Evolutionary conservation across 1,140 invertebrate genomes (phyloP).

Genomic region (Halictus rubicundus): DNA sequence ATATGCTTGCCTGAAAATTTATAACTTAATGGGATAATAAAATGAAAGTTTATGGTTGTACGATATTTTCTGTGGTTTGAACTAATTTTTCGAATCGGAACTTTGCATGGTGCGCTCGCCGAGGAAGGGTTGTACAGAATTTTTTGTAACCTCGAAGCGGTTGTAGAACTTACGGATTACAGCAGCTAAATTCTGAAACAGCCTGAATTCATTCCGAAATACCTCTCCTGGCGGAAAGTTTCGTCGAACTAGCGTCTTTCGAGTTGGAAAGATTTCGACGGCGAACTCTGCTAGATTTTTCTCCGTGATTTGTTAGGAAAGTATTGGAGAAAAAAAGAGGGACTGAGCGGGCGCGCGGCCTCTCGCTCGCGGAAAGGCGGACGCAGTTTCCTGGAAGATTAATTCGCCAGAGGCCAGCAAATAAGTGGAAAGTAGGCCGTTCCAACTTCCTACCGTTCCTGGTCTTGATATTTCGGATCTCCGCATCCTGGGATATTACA

Average conservation of each 20-base stretch:
- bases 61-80: background rate
- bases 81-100: background rate
- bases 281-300: slow-evolving; percentile 44
- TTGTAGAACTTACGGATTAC: background rate
- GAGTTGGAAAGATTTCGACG: slow-evolving; percentile 42
- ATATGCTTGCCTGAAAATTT: too few species aligned
- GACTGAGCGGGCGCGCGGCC: background rate
- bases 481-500: background rate
- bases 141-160: background rate
- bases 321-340: slow-evolving; percentile 39
- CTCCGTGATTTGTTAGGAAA: slow-evolving; percentile 47
- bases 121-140: background rate
- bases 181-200: slow-evolving; percentile 21
- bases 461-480: slow-evolving; percentile 20
- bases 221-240: slow-evolving; percentile 24
- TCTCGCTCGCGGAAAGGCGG: slow-evolving; percentile 12
- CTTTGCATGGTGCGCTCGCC: background rate
- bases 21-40: too few species aligned
- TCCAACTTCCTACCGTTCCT: slow-evolving; percentile 28
- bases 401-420: slow-evolving; percentile 48
- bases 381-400: slow-evolving; percentile 55
- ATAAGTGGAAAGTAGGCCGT: slow-evolving; percentile 54
- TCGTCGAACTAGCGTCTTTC: slow-evolving; percentile 31
- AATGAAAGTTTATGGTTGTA: background rate
- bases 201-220: slow-evolving; percentile 37